Percentiles rank a stretch among this genome's conserved stretches.
Evolutionary conservation across 2,113 vertebrate genomes (phyloP).

Genomic region (Chaetops frenatus): DNA sequence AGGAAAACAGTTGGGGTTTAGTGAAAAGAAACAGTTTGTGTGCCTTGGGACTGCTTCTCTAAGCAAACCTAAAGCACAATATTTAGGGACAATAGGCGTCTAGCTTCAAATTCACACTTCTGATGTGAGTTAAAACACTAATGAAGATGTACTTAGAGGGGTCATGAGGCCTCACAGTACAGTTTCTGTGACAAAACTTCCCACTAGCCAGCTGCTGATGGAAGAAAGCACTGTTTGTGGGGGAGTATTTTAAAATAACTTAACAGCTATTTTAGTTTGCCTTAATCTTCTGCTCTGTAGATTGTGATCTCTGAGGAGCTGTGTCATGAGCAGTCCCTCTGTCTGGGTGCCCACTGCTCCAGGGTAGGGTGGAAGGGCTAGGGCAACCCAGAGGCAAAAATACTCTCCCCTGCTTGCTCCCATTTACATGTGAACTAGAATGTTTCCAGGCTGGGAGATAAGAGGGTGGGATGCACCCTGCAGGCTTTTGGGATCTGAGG

Average conservation of each 20-base stretch:
- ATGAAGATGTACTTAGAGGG: neutral
- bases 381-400: neutral
- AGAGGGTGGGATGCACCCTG: neutral
- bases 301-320: neutral
- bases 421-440: neutral
- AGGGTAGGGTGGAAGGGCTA: neutral
- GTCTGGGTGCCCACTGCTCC: rapidly evolving
- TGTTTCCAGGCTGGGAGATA: neutral
- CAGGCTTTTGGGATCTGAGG: neutral
- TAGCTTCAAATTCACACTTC: neutral
- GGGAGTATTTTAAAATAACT: neutral
- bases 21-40: neutral
- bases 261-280: neutral
- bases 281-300: neutral
- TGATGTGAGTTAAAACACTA: neutral
- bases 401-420: neutral
- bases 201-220: neutral
- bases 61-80: neutral
- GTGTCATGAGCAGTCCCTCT: neutral
- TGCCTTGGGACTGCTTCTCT: neutral
- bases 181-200: neutral
- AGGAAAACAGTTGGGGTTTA: neutral
- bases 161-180: neutral
- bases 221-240: neutral
- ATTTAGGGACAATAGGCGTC: neutral